Conservation (phyloP, 2,797 vertebrate species). For the Diceros bicornis region DNA sequence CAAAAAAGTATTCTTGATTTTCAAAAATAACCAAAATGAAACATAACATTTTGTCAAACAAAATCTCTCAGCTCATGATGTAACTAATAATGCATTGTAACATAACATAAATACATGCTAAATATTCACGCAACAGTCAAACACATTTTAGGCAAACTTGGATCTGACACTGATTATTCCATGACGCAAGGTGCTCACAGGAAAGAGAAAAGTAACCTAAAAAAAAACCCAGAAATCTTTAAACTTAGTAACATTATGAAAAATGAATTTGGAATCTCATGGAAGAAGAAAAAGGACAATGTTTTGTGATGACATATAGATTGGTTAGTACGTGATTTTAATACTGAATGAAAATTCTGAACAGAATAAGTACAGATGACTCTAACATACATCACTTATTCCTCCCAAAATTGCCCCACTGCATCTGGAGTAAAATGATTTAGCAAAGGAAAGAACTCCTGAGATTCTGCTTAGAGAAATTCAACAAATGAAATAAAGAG, state of each 20-base stretch:
- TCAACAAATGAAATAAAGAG: neutral
- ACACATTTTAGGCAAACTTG: neutral
- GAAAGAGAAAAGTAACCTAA: neutral
- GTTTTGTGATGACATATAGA: neutral
- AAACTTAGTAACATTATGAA: neutral
- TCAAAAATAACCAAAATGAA: slow-evolving; percentile 29
- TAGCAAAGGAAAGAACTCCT: neutral
- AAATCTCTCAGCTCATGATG: neutral
- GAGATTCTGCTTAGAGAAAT: neutral
- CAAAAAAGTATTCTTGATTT: slow-evolving; percentile 27
- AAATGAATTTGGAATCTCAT: neutral
- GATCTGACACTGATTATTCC: slow-evolving; percentile 6
- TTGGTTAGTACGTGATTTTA: slow-evolving; percentile 27
- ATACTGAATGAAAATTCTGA: neutral
- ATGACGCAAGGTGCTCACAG: neutral
- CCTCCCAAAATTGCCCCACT: neutral
- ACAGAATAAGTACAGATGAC: neutral
- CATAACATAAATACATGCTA: neutral
- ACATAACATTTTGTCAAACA: slow-evolving; percentile 40
- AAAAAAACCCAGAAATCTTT: neutral
- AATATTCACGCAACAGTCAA: neutral
- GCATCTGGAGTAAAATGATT: neutral
- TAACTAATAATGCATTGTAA: neutral
- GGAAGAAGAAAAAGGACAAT: neutral
- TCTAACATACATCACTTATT: neutral